phyloP scores from a whole-genome alignment of 2,797 vertebrate species.

The Siniperca obscura region DNA sequence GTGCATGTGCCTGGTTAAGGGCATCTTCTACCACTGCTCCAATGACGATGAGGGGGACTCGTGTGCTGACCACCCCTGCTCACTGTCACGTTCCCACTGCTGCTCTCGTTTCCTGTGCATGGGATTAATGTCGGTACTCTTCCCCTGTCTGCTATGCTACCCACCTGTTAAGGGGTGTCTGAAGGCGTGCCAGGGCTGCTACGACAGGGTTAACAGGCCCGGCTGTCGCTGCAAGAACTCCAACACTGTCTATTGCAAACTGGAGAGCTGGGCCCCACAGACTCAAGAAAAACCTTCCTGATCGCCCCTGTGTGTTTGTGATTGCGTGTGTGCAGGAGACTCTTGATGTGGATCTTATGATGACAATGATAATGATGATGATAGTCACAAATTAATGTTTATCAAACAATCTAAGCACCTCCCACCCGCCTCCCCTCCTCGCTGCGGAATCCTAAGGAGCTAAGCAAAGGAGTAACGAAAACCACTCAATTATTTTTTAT shows the following conservation, averaged over 20 bases:
- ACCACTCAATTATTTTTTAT: constrained; percentile 81
- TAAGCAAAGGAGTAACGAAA: constrained; percentile 81
- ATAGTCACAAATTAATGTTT: constrained; percentile 84
- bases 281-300: constrained; percentile 92
- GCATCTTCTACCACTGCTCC: constrained; percentile 98
- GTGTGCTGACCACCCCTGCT: constrained; percentile 95
- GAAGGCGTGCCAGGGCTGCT: constrained; percentile 90
- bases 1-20: constrained; percentile 98
- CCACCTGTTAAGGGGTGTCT: constrained; percentile 94
- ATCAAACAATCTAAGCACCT: constrained; percentile 82
- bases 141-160: constrained; percentile 97
- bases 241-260: constrained; percentile 98
- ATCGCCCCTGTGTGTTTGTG: constrained; percentile 74
- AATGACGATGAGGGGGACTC: constrained; percentile 95
- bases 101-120: constrained; percentile 97
- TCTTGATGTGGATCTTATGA: constrained; percentile 69
- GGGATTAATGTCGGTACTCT: constrained; percentile 92
- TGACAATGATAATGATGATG: constrained; percentile 70
- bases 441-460: constrained; percentile 74
- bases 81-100: constrained; percentile 94
- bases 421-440: constrained; percentile 71
- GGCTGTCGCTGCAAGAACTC: constrained; percentile 98
- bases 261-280: constrained; percentile 89
- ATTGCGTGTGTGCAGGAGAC: constrained; percentile 56
- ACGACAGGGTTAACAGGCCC: constrained; percentile 91